These are phyloP conservation scores for Heterohyrax brucei DNA, from an alignment of 2,797 vertebrate genomes.

Conservation along the genomic window DNA sequence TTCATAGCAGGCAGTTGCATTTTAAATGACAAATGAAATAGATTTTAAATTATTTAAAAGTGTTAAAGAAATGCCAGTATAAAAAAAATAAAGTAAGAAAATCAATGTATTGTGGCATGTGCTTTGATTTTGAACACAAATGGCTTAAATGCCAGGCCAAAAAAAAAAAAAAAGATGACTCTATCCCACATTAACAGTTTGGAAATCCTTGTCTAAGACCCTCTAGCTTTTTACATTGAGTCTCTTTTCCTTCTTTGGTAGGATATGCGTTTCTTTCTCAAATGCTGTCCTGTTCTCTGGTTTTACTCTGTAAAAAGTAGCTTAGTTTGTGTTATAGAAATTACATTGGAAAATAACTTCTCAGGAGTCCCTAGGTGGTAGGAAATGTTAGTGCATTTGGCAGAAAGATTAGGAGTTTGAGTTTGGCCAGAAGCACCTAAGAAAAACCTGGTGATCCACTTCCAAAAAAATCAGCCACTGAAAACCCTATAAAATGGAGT, in stretches of 20 bases:
- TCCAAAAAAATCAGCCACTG: not conserved
- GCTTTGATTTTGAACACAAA: constrained; percentile 62
- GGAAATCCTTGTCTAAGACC: not conserved
- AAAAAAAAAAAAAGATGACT: not conserved
- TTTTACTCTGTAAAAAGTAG: not conserved
- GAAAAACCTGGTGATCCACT: too few relatives aligned
- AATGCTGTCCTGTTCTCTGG: not conserved
- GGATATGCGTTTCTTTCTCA: not conserved
- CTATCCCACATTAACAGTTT: not conserved
- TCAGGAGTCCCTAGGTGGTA: not conserved
- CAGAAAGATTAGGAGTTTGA: not conserved
- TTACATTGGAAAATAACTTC: not conserved
- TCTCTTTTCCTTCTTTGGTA: not conserved
- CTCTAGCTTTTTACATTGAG: not conserved
- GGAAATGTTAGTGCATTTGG: not conserved
- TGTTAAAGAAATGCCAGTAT: constrained; percentile 67
- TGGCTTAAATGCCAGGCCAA: constrained; percentile 56
- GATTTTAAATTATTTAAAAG: constrained; percentile 73
- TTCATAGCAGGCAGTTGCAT: constrained; percentile 68
- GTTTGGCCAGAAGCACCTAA: not conserved
- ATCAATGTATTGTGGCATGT: constrained; percentile 29
- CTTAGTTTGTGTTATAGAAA: constrained; percentile 48
- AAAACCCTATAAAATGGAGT: not conserved
- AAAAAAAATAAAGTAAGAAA: constrained; percentile 11
- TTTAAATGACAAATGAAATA: constrained; percentile 78